Base-by-base conservation (phyloP, 2,113 vertebrate genomes). In the Pandion haliaetus region DNA sequence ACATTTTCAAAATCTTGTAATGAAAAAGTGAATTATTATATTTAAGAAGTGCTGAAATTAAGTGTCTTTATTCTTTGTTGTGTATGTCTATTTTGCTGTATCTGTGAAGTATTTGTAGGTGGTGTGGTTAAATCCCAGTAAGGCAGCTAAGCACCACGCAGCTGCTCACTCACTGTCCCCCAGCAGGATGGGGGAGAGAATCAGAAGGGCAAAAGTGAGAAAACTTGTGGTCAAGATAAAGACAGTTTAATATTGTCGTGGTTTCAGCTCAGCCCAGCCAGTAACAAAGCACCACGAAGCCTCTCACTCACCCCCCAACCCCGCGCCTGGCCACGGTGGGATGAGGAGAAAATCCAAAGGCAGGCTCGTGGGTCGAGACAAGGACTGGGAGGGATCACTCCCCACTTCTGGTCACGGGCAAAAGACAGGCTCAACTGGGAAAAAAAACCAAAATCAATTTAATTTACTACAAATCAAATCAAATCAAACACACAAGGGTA, bases 151-250 rank as follows among this genome's bases (percentile, higher is more conserved):
- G 10, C 12, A 1, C 17, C 10, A 66, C 50, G 4, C 14, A 12
- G 36, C 10, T 0, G 0, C 40, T 66, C 17, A 3, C 23, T 80
- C 26, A 7, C 11, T 21, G 8, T 14, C 13, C 23, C 17, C 7
- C 17, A 28, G n/a, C 38, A 9, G 13, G 12, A 17, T 17, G 6
- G 3, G 28, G 23, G 23, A 61, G 34, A 79, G 26, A 70, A 66
- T 0, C 9, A 9, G 18, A 71, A 83, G 26, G 17, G 23, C 0
- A 14, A 19, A 57, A 31, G 3, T 32, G 29, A 61, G 34, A 80
- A 66, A 66, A 21, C 12, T 16, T 3, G 2, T 34, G 19, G 8
- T 1, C 28, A 29, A 80, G 36, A 82, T 38, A 52, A 71, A 67
- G 8, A 20, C 19, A 77, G 29, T 57, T 80, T 32, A 38, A n/a